Conservation (phyloP, 2,888 invertebrate species). For the Trissolcus brochymenae region DNA sequence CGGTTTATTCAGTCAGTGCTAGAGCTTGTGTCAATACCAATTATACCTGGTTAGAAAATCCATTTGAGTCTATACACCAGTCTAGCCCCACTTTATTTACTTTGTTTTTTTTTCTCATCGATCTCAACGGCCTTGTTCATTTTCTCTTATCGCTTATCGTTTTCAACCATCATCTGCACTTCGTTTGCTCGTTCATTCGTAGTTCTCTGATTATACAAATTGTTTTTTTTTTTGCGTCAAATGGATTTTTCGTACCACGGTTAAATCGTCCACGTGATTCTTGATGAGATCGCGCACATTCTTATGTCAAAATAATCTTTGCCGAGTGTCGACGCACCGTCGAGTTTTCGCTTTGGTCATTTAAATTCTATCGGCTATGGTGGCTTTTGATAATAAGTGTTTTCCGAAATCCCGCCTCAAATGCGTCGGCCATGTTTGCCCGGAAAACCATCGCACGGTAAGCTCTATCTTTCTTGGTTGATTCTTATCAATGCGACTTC, state of each 20-base stretch:
- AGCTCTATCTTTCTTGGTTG: slow-evolving; percentile 27
- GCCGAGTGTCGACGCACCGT: no score
- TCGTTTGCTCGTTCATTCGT: neutral
- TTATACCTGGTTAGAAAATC: slow-evolving; percentile 25
- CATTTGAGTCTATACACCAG: slow-evolving; percentile 14
- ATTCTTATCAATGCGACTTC: slow-evolving; percentile 27
- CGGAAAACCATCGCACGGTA: slow-evolving; percentile 50
- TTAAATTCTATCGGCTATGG: slow-evolving; percentile 19
- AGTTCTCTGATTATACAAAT: neutral
- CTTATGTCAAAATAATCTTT: no score
- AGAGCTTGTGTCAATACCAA: slow-evolving; percentile 5
- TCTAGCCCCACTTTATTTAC: neutral
- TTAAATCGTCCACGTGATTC: neutral
- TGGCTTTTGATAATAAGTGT: slow-evolving; percentile 29
- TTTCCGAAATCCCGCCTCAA: slow-evolving; percentile 15
- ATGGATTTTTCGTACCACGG: slow-evolving; percentile 18
- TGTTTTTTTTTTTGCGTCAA: slow-evolving; percentile 1
- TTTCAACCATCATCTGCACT: neutral
- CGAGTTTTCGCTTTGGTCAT: slow-evolving; percentile 1
- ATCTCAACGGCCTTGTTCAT: neutral
- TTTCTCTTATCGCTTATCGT: neutral
- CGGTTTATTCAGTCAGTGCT: slow-evolving; percentile 39
- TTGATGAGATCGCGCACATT: no score
- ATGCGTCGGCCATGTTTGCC: slow-evolving; percentile 58
- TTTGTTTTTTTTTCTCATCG: neutral